Evolutionary conservation across 2,113 vertebrate genomes (phyloP).

Genomic region (Myxocyprinus asiaticus): DNA sequence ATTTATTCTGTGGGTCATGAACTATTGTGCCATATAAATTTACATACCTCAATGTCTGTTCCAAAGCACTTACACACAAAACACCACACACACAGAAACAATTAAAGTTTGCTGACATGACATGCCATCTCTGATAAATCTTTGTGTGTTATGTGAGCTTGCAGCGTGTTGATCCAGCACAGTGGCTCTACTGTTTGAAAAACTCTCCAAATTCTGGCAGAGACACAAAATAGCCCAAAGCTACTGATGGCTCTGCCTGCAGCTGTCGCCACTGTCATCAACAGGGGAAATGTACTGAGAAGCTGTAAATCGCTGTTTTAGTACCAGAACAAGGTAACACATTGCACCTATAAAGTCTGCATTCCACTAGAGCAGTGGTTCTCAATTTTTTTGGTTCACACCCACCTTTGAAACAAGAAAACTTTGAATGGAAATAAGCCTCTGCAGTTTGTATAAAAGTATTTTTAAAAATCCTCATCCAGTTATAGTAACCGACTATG

Average conservation of each 20-base stretch:
- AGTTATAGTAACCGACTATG: no score
- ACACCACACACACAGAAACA: background rate
- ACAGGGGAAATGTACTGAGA: slow-evolving; percentile 9
- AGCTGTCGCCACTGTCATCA: slow-evolving; percentile 25
- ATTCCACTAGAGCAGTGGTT: no score
- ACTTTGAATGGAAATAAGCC: no score
- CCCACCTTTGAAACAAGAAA: no score
- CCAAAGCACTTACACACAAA: no score
- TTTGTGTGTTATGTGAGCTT: background rate
- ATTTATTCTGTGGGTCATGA: no score
- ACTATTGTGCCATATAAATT: no score
- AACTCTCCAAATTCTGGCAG: slow-evolving; percentile 2
- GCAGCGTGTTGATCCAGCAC: background rate
- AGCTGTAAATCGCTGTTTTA: slow-evolving; percentile 14
- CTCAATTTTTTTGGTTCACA: no score
- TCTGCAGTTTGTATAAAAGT: no score
- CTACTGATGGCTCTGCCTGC: slow-evolving; percentile 8
- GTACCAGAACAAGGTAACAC: slow-evolving; percentile 16
- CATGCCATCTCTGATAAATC: background rate
- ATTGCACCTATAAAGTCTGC: background rate
- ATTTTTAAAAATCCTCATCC: no score
- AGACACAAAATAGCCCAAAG: slow-evolving; percentile 37
- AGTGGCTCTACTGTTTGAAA: slow-evolving; percentile 8
- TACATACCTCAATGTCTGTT: no score
- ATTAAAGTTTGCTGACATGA: background rate